Conservation (phyloP, 53 echinoderm and acorn worm genomes). For the Echinometra lucunter region DNA sequence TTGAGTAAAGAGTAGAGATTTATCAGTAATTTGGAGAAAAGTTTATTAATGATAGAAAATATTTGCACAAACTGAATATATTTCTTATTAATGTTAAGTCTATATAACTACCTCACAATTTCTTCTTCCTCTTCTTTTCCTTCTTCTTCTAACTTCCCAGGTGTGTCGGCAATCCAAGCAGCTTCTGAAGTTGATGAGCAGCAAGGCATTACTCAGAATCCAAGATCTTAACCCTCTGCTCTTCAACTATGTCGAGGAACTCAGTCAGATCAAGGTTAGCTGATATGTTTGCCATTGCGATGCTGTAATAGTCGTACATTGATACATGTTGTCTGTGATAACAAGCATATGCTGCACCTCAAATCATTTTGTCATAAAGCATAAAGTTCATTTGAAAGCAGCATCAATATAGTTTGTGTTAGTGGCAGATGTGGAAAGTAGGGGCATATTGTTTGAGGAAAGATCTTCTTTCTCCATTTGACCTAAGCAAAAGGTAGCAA, state of each 20-base stretch:
- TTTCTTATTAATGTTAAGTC: no score
- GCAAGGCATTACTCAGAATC: slow-evolving; percentile 79
- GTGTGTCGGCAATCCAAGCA: slow-evolving; percentile 95
- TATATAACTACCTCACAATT: no score
- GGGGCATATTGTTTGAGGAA: no score
- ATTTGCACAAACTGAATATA: no score
- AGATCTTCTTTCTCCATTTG: no score
- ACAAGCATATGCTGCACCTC: not conserved
- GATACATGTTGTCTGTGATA: not conserved
- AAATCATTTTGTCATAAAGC: not conserved
- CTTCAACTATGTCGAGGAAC: slow-evolving; percentile 95
- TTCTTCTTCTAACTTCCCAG: slow-evolving; percentile 67
- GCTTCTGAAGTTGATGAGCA: slow-evolving; percentile 86
- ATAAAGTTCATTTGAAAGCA: not conserved
- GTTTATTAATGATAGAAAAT: no score
- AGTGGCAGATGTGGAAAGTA: no score
- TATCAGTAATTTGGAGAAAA: no score
- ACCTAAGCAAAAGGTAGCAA: no score
- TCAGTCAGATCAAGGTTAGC: slow-evolving; percentile 92
- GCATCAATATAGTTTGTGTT: no score
- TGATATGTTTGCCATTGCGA: not conserved
- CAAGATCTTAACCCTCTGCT: slow-evolving; percentile 86
- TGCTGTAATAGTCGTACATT: not conserved
- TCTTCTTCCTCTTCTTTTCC: no score
- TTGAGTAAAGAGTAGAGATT: no score